These are phyloP conservation scores for Cyprinus carpio DNA, from an alignment of 2,113 vertebrate species.

Conservation along the genomic window DNA sequence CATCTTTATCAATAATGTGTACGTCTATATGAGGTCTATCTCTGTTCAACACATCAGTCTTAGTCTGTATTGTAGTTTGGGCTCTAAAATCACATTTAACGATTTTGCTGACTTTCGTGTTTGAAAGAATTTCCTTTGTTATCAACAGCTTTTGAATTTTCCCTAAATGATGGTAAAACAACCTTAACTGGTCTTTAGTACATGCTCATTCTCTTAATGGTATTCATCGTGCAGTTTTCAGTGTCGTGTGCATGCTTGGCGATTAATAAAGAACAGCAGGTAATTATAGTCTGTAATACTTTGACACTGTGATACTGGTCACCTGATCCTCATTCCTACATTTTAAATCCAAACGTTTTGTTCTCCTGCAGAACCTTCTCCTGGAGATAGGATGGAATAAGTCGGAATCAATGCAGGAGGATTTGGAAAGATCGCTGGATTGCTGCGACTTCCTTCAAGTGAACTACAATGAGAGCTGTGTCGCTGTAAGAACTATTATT, in stretches of 20 bases:
- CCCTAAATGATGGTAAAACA: neutral
- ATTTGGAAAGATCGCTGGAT: slow-evolving; percentile 87
- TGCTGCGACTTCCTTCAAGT: slow-evolving; percentile 86
- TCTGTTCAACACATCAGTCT: neutral
- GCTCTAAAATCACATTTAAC: neutral
- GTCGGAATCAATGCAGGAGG: slow-evolving; percentile 78
- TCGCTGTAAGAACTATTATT: slow-evolving; percentile 78
- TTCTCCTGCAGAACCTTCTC: slow-evolving; percentile 79
- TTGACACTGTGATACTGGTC: neutral
- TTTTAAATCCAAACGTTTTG: neutral
- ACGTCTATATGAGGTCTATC: no score
- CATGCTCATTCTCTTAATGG: slow-evolving; percentile 91
- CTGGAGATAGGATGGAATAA: slow-evolving; percentile 93
- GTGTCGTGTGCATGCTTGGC: slow-evolving; percentile 93
- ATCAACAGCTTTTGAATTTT: neutral
- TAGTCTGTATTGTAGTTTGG: neutral
- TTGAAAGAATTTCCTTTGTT: neutral
- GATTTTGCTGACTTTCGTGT: neutral
- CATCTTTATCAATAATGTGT: neutral
- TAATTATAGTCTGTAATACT: slow-evolving; percentile 61
- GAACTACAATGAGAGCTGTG: slow-evolving; percentile 74
- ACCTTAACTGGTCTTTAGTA: slow-evolving; percentile 87
- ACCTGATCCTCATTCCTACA: slow-evolving; percentile 18
- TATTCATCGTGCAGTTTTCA: slow-evolving; percentile 93
- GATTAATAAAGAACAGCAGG: slow-evolving; percentile 90